phyloP scores from a whole-genome alignment of 2,888 invertebrate genomes.

The Coleophora flavipennella region DNA sequence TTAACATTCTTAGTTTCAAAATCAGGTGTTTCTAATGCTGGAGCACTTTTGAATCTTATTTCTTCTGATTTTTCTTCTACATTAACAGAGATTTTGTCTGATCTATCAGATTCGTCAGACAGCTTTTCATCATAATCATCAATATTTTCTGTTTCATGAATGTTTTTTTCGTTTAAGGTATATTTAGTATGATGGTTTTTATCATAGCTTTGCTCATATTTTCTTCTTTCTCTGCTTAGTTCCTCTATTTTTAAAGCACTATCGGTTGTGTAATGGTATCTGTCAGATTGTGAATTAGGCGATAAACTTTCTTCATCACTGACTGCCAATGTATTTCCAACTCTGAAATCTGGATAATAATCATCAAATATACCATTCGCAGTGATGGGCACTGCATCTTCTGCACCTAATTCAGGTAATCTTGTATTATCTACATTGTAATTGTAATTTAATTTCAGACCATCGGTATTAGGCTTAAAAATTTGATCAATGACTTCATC shows the following conservation, averaged over 20 bases:
- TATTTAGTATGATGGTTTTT: slow-evolving; percentile 2
- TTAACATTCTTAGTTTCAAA: slow-evolving; percentile 40
- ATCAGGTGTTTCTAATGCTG: slow-evolving; percentile 36
- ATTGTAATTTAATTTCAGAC: background rate
- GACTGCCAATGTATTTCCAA: slow-evolving; percentile 28
- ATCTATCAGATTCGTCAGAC: no score
- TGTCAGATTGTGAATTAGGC: slow-evolving; percentile 28
- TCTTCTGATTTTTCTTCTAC: slow-evolving; percentile 15
- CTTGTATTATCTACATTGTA: slow-evolving; percentile 12
- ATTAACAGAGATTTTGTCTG: background rate
- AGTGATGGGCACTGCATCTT: slow-evolving; percentile 25
- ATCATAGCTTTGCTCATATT: slow-evolving; percentile 9
- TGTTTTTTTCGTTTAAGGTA: background rate
- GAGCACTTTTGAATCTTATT: slow-evolving; percentile 31
- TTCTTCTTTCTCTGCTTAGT: slow-evolving; percentile 13
- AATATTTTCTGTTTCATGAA: slow-evolving; percentile 9
- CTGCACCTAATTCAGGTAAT: slow-evolving; percentile 21
- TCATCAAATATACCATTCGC: slow-evolving; percentile 35
- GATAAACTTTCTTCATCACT: slow-evolving; percentile 30
- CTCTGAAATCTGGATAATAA: slow-evolving; percentile 49
- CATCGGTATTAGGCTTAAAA: no score
- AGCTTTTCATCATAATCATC: no score
- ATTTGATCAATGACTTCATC: no score
- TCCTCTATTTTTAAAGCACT: slow-evolving; percentile 15
- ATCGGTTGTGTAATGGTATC: slow-evolving; percentile 38